Evolutionary conservation across 2,797 vertebrate species (phyloP).

Genomic region (Periophthalmus magnuspinnatus): DNA sequence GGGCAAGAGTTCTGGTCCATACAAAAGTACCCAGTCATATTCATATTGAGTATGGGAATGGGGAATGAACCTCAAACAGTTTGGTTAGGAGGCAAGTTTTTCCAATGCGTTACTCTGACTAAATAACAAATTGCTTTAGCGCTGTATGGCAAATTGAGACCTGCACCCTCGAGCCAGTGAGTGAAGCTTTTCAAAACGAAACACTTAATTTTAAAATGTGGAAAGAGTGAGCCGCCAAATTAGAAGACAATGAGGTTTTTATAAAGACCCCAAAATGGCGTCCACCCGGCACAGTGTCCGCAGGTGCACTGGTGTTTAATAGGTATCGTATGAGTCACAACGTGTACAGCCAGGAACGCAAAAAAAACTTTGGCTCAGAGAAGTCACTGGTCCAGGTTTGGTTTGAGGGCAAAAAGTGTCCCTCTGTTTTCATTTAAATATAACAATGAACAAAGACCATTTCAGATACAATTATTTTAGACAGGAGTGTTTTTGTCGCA

Average conservation of each 20-base stretch:
- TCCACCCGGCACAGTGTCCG: constrained; percentile 4
- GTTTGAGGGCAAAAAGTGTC: background rate
- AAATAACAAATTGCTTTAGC: background rate
- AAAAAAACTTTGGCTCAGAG: constrained; percentile 1
- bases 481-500: background rate
- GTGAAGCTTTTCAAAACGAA: background rate
- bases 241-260: constrained; percentile 26
- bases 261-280: constrained; percentile 15
- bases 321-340: constrained; percentile 31
- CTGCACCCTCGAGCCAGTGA: background rate
- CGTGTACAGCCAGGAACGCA: constrained; percentile 22
- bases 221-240: constrained; percentile 19
- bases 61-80: no score
- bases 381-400: constrained; percentile 2
- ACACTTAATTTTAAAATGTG: background rate
- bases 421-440: background rate
- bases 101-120: no score
- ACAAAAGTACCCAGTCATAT: no score
- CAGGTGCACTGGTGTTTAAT: constrained; percentile 29
- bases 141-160: background rate
- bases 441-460: constrained; percentile 1
- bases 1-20: no score
- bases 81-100: no score
- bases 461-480: background rate
- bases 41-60: no score